Evolutionary conservation across 2,113 vertebrate species (phyloP).

Genomic region (Octodon degus): DNA sequence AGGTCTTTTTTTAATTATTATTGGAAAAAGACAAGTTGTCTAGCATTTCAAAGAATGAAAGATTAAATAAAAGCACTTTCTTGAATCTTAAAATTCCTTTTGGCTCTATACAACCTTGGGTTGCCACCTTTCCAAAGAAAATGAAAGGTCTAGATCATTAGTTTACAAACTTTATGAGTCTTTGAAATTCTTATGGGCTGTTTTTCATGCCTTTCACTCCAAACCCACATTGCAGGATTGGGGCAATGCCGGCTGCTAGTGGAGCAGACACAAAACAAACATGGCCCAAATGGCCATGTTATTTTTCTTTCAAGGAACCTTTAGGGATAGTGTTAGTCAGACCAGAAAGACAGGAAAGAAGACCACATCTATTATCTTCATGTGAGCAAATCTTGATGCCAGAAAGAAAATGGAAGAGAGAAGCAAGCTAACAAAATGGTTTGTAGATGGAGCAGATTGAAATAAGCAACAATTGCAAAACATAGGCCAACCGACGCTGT

Average conservation of each 20-base stretch:
- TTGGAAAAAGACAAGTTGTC: conserved; percentile 66
- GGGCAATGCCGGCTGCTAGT: conserved; percentile 25
- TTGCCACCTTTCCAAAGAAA: conserved; percentile 79
- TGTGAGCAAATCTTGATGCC: background rate
- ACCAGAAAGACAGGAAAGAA: conserved; percentile 50
- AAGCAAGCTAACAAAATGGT: background rate
- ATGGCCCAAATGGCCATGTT: conserved; percentile 37
- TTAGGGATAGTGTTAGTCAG: conserved; percentile 11
- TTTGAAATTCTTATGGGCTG: conserved; percentile 70
- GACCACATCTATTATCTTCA: background rate
- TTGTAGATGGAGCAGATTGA: background rate
- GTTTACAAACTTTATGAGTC: conserved; percentile 77
- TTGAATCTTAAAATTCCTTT: conserved; percentile 69
- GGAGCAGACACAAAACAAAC: conserved; percentile 73
- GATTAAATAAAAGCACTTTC: conserved; percentile 69
- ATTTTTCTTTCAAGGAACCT: conserved; percentile 69
- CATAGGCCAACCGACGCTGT: background rate
- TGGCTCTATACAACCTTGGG: conserved; percentile 53
- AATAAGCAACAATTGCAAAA: background rate
- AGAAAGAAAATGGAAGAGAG: background rate
- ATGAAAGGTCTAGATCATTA: conserved; percentile 74
- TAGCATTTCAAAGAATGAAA: conserved; percentile 75
- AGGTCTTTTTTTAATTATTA: conserved; percentile 34
- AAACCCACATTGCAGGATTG: conserved; percentile 54
- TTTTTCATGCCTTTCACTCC: conserved; percentile 68